Evolutionary conservation across 1,140 invertebrate genomes (phyloP), one percentile per base, ranked within the genome.

Genomic region (Calephelis nemesis): DNA sequence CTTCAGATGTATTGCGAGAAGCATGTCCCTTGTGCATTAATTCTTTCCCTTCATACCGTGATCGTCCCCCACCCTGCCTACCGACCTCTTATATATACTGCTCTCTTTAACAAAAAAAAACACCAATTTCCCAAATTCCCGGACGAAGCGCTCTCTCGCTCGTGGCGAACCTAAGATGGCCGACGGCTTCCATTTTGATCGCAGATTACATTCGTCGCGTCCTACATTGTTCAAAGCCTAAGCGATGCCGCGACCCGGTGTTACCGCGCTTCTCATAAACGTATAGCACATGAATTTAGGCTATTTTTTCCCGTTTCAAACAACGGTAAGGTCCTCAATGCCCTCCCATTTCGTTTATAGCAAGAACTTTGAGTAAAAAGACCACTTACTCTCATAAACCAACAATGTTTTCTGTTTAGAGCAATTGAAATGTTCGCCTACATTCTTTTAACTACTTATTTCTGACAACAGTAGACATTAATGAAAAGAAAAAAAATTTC

Each of bases 61-160:
- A 87, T 83, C 76, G 62, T 76, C 81, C 84, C 84, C 77, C 77
- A 69, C 74, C 81, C 77, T 84, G 84, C 81, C 84, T 82, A 86
- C 84, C 87, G 81, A 86, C 88, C 87, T 91, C 85, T 88, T 90
- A 87, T 91, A 87, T 91, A 91, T 88, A 89, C 84, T 89, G 85
- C 82, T 87, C 85, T 88, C 84, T 88, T 89, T 87, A 90, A 88
- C 84, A 88, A 85, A 88, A 87, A 88, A 90, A 91, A 90, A 88
- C 85, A 89, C 83, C 86, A 89, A 90, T 91, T 91, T 90, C 85
- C 87, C 87, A 91, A 91, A 91, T 91, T 91, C 88, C 83, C 87
- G 81, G 79, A 77, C 82, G 79, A 84, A 79, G 77, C 83, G 78
- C 81, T 86, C 85, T 84, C 85, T 89, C 88, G 85, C 85, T 90